Evolutionary conservation across 2,797 vertebrate genomes (phyloP), one percentile per base, ranked within the genome.

Genomic region (Mus spretus): DNA sequence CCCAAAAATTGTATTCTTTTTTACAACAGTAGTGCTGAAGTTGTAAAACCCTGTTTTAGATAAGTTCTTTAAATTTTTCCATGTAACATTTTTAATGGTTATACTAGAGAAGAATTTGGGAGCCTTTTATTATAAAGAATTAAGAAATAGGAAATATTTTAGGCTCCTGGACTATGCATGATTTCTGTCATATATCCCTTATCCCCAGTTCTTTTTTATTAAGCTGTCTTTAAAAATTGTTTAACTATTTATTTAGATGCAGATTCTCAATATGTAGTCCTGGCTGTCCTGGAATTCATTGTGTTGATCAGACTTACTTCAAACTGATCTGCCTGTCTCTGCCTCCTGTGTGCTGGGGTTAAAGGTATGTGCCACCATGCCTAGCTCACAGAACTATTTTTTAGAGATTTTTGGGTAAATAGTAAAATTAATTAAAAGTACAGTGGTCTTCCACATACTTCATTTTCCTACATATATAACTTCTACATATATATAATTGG

Each of bases 351-450:
- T 61, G 24, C 7, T 26, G 14, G 37, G 24, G 24, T 44, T 83
- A 83, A 83, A 61, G 78, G 78, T 19, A 2, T 80, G 53, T 22
- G 6, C 53, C 9, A 7, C 78, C 53, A 20, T 79, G 50, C 12
- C 17, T 55, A 82, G 12, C 24, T 82, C 34, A 84, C 24, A 28
- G 44, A 63, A 70, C 20, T 63, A n/a, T 67, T 34, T 67, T 85
- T 50, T n/a, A 85, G 19, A 86, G 47, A 40, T 15, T 82, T 95
- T 92, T 90, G 82, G 80, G 50, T 65, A 70, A 67, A 78, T n/a
- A 70, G 22, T 14, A 78, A 50, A 95, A 57, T n/a, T 77, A 70
- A 92, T n/a, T n/a, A 75, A 83, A 96, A 74, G 50, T 70, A 40
- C 40, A 72, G 28, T 63, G 28, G 53, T 13, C 31, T 80, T 50